Conservation (phyloP, 2,797 vertebrate species). For the Enteromius viviparus region DNA sequence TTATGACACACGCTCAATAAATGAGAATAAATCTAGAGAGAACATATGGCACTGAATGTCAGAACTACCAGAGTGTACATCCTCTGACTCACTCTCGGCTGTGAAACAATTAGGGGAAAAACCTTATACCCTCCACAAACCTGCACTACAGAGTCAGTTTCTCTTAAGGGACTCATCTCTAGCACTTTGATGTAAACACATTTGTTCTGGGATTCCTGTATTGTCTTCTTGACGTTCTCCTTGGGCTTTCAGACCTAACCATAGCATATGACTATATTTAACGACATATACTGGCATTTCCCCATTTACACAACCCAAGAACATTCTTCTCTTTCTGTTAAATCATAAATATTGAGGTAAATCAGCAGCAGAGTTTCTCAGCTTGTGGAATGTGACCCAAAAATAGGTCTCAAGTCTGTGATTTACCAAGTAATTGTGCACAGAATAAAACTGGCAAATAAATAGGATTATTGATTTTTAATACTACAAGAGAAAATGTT, state of each 20-base stretch:
- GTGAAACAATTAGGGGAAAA: neutral
- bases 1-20: neutral
- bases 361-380: neutral
- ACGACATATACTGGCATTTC: neutral
- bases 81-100: neutral
- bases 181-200: constrained; percentile 23
- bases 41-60: neutral
- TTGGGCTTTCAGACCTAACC: constrained; percentile 11
- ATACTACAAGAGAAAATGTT: neutral
- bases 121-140: neutral
- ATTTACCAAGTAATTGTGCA: neutral
- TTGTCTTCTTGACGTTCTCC: neutral
- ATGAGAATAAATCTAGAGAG: neutral
- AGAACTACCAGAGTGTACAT: neutral
- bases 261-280: constrained; percentile 1
- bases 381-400: neutral
- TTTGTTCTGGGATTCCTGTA: constrained; percentile 18
- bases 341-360: neutral
- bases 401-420: neutral
- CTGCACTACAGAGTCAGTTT: constrained; percentile 8
- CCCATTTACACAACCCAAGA: neutral
- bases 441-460: neutral
- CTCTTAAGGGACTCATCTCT: constrained; percentile 2
- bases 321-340: neutral
- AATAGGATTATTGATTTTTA: neutral